Base-by-base conservation (phyloP, 2,888 invertebrate species). In the Diarsia rubi region DNA sequence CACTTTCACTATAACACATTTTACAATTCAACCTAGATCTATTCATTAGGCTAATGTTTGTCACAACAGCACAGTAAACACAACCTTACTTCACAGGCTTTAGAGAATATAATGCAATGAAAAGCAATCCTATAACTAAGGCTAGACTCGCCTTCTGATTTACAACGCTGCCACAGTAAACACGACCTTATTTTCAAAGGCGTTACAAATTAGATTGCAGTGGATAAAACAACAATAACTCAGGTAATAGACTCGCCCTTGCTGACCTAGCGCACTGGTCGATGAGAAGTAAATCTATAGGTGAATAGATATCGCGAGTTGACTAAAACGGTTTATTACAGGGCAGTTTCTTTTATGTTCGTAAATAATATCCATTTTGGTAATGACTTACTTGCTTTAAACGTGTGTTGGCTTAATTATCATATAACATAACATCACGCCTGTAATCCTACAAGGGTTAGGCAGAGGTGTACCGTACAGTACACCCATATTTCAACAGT, bases 241-340 rank as follows among this genome's bases (percentile, higher is more conserved):
- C 62, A 71, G 62, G 64, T 45, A 59, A 16, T 63, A 74, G 71
- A 64, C 73, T 70, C 31, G 66, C 64, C 73, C 49, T 69, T 52
- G 14, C 64, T 77, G 69, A 59, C 69, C 68, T 44, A 49, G 59
- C 75, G 21, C 64, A 42, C 57, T 62, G 63, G 68, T 82, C 79
- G 74, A 69, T 79, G 72, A 75, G 52, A 69, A 79, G 59, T 69
- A 83, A 68, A 63, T 78, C 57, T 45, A n/a, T n/a, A 62, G 47
- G 54, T 66, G 66, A 66, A 47, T 31, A 54, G 21, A 66, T 42
- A 54, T 62, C n/a, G 42, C 31, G 62, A 62, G 62, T 66, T 44
- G 31, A 65, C 42, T 65, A 60, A 31, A 44, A 21, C 12, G 6
- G 59, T 47, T 0, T 3, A 47, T 57, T 19, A 42, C 47, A 66